These are phyloP conservation scores for Thaumetopoea pityocampa DNA, from an alignment of 1,140 invertebrate genomes.

Conservation along the genomic window DNA sequence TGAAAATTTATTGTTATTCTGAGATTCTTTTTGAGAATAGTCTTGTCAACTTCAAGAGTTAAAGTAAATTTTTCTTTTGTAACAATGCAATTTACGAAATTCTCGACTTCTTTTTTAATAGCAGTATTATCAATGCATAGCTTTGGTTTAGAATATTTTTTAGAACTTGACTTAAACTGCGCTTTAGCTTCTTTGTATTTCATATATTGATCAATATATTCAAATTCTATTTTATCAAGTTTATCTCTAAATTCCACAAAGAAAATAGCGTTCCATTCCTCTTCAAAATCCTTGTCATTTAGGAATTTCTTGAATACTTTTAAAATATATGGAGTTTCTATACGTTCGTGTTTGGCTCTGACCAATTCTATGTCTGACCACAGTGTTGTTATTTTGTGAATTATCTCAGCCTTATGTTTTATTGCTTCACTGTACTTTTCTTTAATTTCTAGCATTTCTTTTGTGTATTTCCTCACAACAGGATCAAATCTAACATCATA, in stretches of 20 bases:
- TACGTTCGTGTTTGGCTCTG: conserved; percentile 35
- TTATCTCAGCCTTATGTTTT: conserved; percentile 36
- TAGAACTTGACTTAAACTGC: conserved; percentile 17
- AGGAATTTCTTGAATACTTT: conserved; percentile 26
- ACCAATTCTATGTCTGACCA: conserved; percentile 57
- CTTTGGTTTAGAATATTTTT: conserved; percentile 41
- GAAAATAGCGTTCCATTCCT: conserved; percentile 43
- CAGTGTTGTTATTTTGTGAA: conserved; percentile 41
- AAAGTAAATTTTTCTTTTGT: conserved; percentile 33
- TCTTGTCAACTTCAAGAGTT: conserved; percentile 32
- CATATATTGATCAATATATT: conserved; percentile 47
- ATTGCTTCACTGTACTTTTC: conserved; percentile 35
- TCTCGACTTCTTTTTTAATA: conserved; percentile 44
- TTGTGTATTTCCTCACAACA: conserved; percentile 55
- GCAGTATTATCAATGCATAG: conserved; percentile 44
- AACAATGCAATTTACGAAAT: conserved; percentile 35
- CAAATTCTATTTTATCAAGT: conserved; percentile 53
- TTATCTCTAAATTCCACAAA: conserved; percentile 51
- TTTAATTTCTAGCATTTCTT: conserved; percentile 40
- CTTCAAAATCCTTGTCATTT: conserved; percentile 32
- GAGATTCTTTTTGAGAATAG: conserved; percentile 19
- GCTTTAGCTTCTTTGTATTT: conserved; percentile 51
- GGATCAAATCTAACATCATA: conserved; percentile 48
- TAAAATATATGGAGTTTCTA: conserved; percentile 30
- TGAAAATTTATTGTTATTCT: conserved; percentile 22